Conservation (phyloP, 2,797 vertebrate species). For the Eospalax fontanierii region DNA sequence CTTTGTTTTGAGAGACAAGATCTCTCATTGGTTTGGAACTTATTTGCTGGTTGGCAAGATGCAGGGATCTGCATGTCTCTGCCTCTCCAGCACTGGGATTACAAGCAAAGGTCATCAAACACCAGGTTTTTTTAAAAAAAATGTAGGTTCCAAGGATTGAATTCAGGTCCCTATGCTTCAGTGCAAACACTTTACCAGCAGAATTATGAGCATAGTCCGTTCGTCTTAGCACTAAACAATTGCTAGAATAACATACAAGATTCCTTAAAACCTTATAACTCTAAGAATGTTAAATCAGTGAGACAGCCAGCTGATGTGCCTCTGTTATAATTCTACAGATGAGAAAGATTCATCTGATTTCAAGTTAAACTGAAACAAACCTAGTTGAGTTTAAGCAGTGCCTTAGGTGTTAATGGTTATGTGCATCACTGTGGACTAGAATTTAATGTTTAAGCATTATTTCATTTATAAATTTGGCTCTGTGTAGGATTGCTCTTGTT, state of each 20-base stretch:
- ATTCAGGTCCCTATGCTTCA: not conserved
- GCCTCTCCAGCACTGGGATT: not conserved
- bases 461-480: conserved; percentile 43
- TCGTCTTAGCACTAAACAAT: conserved; percentile 54
- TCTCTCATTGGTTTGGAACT: not conserved
- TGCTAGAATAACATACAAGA: conserved; percentile 17
- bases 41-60: not conserved
- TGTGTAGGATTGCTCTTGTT: not conserved
- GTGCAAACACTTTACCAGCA: not conserved
- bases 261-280: not conserved
- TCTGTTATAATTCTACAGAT: conserved; percentile 36
- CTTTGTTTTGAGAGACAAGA: not conserved
- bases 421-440: conserved; percentile 54
- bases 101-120: not conserved
- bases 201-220: not conserved
- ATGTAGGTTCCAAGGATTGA: not conserved
- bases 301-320: not conserved
- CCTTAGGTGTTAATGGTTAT: conserved; percentile 48
- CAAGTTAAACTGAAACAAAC: conserved; percentile 62
- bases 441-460: conserved; percentile 67
- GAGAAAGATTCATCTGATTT: conserved; percentile 38
- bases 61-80: no score
- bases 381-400: conserved; percentile 42
- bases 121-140: not conserved
- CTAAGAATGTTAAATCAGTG: conserved; percentile 10